Conservation (phyloP, 2,113 vertebrate species). For the Aythya baeri region DNA sequence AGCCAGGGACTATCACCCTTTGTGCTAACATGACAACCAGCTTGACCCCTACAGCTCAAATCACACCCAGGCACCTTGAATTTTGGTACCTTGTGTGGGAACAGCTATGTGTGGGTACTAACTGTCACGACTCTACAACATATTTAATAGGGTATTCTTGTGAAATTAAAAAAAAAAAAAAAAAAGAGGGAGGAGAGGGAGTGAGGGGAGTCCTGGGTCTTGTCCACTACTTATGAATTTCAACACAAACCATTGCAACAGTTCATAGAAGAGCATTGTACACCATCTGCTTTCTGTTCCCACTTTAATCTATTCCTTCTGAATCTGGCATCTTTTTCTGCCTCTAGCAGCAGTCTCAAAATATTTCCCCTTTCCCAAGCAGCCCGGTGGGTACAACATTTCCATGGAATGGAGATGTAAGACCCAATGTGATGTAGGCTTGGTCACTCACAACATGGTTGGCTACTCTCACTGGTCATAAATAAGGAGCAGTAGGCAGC, state of each 20-base stretch:
- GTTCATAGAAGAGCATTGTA: not conserved
- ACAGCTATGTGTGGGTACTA: not conserved
- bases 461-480: not conserved
- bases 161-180: too few species aligned
- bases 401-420: not conserved
- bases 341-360: not conserved
- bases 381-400: not conserved
- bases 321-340: not conserved
- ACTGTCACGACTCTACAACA: not conserved
- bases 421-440: not conserved
- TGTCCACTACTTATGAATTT: not conserved
- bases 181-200: too few species aligned
- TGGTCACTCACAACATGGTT: not conserved
- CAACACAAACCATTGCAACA: not conserved
- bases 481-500: not conserved
- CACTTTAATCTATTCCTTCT: not conserved
- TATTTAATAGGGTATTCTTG: not conserved
- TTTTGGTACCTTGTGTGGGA: not conserved
- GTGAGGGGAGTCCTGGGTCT: not conserved
- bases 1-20: not conserved
- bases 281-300: not conserved
- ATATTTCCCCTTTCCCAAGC: not conserved
- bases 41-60: not conserved
- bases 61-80: not conserved
- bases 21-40: not conserved